A percentile compares a stretch with the other conserved stretches of the same genome.
Conservation (phyloP, 2,797 vertebrate species). For the Pogoniulus pusillus region DNA sequence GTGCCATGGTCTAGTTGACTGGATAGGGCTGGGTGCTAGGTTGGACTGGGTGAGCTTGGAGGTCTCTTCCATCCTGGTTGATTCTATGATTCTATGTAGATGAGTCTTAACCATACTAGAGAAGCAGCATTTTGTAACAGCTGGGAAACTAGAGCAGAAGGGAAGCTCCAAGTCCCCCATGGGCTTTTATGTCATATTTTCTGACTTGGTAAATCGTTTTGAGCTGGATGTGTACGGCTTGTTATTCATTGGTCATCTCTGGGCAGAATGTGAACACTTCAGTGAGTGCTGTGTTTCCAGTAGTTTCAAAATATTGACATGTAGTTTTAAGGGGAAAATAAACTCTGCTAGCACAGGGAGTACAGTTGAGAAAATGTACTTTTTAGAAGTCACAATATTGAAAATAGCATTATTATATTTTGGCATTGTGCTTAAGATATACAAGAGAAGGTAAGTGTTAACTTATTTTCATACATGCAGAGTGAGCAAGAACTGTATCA, state of each 20-base stretch:
- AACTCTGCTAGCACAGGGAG: not conserved
- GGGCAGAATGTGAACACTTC: not conserved
- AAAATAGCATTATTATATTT: not conserved
- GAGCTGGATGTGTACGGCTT: not conserved
- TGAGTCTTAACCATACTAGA: not conserved
- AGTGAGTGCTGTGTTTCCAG: not conserved
- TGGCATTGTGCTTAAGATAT: not conserved
- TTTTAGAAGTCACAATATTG: not conserved
- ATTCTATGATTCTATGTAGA: too few relatives aligned
- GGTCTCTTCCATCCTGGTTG: too few relatives aligned
- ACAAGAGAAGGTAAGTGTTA: not conserved
- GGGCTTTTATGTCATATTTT: not conserved
- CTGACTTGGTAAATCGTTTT: not conserved
- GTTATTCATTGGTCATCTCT: not conserved
- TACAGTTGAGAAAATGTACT: not conserved
- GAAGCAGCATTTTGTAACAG: not conserved
- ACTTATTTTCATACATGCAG: not conserved
- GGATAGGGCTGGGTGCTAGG: too few relatives aligned
- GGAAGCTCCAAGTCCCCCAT: not conserved
- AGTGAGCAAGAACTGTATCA: not conserved
- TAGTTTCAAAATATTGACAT: not conserved
- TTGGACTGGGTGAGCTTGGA: too few relatives aligned
- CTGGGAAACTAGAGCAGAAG: not conserved
- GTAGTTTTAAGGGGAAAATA: not conserved
- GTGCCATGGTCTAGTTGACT: too few relatives aligned